phyloP scores from a whole-genome alignment of 2,888 invertebrate species.

The Scaptomyza polygonia region DNA sequence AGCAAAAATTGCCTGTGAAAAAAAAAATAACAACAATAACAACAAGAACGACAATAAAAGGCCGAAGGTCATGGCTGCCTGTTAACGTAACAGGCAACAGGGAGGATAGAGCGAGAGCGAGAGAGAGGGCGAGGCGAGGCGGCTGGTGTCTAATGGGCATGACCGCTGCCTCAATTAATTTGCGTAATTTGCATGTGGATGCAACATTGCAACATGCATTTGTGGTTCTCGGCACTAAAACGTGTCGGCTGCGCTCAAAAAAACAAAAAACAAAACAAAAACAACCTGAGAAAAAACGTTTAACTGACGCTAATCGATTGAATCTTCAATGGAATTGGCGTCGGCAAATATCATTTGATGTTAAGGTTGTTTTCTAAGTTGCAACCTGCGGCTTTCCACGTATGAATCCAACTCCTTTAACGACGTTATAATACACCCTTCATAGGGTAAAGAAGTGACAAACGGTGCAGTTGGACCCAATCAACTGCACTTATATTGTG shows the following conservation, averaged over 20 bases:
- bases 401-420: slow-evolving; percentile 17
- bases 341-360: slow-evolving; percentile 52
- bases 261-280: background rate
- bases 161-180: slow-evolving; percentile 68
- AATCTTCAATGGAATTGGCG: slow-evolving; percentile 51
- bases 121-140: slow-evolving; percentile 5
- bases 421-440: background rate
- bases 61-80: slow-evolving; percentile 71
- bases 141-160: slow-evolving; percentile 56
- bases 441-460: background rate
- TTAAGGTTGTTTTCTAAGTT: background rate
- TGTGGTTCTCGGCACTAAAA: background rate
- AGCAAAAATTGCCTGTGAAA: slow-evolving; percentile 65
- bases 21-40: slow-evolving; percentile 45
- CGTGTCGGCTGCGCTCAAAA: slow-evolving; percentile 48
- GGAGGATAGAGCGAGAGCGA: background rate
- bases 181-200: slow-evolving; percentile 70
- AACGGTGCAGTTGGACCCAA: no score
- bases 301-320: slow-evolving; percentile 41
- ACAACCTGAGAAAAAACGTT: background rate
- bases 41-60: slow-evolving; percentile 48
- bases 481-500: no score
- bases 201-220: slow-evolving; percentile 17
- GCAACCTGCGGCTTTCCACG: slow-evolving; percentile 63
- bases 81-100: slow-evolving; percentile 36